These are phyloP conservation scores for Metellina segmentata DNA, from an alignment of 2,888 invertebrate genomes.

Conservation along the genomic window DNA sequence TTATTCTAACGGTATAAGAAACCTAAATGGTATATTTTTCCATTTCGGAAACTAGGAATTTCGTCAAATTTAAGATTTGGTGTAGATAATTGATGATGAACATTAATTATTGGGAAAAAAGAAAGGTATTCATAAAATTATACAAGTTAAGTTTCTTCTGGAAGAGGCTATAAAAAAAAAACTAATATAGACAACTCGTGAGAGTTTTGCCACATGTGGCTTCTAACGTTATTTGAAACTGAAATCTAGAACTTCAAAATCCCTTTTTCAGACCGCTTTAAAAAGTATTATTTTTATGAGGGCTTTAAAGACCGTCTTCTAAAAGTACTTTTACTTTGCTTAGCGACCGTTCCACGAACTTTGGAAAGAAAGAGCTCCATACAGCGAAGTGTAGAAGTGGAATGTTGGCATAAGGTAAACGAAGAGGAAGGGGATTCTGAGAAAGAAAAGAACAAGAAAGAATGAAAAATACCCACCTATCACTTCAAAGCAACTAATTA, in stretches of 20 bases:
- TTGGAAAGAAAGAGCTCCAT: background rate
- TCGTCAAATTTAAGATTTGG: no score
- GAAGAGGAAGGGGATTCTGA: background rate
- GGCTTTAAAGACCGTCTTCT: background rate
- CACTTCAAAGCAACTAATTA: conserved; percentile 30
- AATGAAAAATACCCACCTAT: conserved; percentile 29
- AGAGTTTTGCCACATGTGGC: background rate
- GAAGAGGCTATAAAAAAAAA: background rate
- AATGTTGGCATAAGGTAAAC: background rate
- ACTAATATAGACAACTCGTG: background rate
- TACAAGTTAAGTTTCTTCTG: no score
- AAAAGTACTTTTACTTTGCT: background rate
- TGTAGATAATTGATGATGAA: no score
- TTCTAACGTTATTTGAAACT: background rate
- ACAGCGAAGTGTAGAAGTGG: background rate
- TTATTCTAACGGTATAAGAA: no score
- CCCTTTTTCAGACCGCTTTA: background rate
- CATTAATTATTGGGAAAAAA: no score
- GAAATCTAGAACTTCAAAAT: background rate
- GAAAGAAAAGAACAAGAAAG: background rate
- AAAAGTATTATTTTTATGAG: background rate
- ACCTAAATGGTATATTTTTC: no score
- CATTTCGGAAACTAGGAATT: no score
- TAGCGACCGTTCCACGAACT: background rate
- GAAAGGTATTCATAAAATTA: no score